These are phyloP conservation scores for Spinus olivaceus DNA, from an alignment of 2,797 vertebrate genomes.

Conservation along the genomic window DNA sequence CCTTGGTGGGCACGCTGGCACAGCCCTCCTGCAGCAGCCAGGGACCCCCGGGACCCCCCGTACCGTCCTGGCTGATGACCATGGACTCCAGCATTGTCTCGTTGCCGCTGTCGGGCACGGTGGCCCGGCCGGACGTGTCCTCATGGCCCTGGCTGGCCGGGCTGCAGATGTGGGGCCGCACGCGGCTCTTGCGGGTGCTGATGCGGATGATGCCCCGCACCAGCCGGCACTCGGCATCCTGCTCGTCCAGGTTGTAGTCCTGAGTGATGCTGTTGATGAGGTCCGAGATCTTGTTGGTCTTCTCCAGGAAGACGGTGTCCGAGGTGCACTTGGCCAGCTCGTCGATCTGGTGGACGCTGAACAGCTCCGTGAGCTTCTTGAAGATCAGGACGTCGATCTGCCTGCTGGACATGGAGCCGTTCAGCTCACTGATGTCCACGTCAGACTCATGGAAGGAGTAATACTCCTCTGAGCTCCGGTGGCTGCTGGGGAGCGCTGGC, in stretches of 20 bases:
- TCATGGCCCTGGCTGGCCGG: constrained; percentile 68
- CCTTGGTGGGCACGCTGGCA: accelerated
- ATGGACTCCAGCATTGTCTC: constrained; percentile 91
- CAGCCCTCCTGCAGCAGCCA: accelerated
- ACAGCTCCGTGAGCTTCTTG: constrained; percentile 95
- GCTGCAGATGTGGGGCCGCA: constrained; percentile 49
- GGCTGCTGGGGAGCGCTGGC: constrained; percentile 60
- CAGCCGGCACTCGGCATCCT: constrained; percentile 94
- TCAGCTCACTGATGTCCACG: constrained; percentile 83
- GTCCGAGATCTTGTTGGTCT: constrained; percentile 98
- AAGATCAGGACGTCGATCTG: constrained; percentile 96
- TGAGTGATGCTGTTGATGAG: constrained; percentile 97
- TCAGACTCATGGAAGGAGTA: constrained; percentile 90
- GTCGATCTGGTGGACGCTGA: constrained; percentile 96
- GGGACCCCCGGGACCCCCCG: neutral
- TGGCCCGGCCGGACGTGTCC: constrained; percentile 76
- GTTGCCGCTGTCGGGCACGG: constrained; percentile 88
- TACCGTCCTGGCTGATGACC: constrained; percentile 89
- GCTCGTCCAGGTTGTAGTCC: constrained; percentile 96
- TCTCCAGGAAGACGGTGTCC: constrained; percentile 94
- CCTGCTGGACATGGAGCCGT: constrained; percentile 86
- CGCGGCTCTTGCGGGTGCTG: constrained; percentile 90
- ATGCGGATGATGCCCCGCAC: constrained; percentile 97
- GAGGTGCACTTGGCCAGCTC: constrained; percentile 98
- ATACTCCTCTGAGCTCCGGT: constrained; percentile 78